Evolutionary conservation across 2,888 invertebrate species (phyloP), one percentile per base, ranked within the genome.

Genomic region (Griposia aprilina): DNA sequence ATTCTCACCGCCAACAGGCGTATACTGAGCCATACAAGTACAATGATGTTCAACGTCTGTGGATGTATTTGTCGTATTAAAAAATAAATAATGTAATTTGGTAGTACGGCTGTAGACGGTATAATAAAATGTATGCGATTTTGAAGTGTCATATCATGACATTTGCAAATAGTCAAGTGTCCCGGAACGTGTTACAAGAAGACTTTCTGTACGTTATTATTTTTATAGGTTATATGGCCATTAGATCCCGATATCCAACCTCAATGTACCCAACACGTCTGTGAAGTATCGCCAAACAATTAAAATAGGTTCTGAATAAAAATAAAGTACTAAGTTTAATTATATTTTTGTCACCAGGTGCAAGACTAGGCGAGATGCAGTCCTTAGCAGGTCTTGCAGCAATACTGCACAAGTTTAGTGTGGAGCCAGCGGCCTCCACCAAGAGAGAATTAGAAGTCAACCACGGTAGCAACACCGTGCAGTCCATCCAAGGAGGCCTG

Each of bases 321-420:
- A 59, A 36, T 26, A 57, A 8, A 55, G 30, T 41, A 41, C 4
- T 17, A 6, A 65, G 4, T 17, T 41, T 8, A n/a, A 6, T 1
- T 48, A 7, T 20, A 0, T 50, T 60, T 68, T 67, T 83, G 55
- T 30, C 13, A 48, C 11, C 87, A 95, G 95, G 94, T 52, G 90
- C 90, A 26, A 92, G 95, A 59, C 84, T 95, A 5, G 94, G 94
- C 3, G 91, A 92, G 76, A 94, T 94, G 95, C 94, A 94, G 87
- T 94, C 95, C 0, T 79, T 94, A 45, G 94, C 94, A 6, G 95
- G 94, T 0, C 84, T 94, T 4, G 95, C 94, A 30, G 93, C 93
- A 0, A 17, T 95, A 4, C 88, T 95, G 41, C 93, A 92, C 45
- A 92, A 91, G 75, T 95, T 94, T 81, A 85, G 89, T 2, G 93